A percentile compares a stretch with the other conserved stretches of the same genome.
These are phyloP conservation scores for Merluccius polli DNA, from an alignment of 2,797 vertebrate species.

Conservation along the genomic window DNA sequence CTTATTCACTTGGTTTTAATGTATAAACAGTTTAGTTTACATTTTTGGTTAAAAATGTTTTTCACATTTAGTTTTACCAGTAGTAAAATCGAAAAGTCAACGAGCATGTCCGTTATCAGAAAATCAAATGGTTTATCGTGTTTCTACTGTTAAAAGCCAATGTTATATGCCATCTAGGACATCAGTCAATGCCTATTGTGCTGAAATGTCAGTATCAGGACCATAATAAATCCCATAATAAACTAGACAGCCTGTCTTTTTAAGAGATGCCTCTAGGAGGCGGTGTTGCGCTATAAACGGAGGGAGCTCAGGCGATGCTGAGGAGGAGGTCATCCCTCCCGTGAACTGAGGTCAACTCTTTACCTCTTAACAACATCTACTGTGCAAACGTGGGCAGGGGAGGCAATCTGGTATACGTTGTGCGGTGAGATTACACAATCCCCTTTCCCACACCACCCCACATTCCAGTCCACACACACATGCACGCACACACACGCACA, in stretches of 20 bases:
- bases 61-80: no score
- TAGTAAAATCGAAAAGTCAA: background rate
- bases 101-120: background rate
- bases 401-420: background rate
- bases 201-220: background rate
- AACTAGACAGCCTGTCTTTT: background rate
- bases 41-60: no score
- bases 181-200: no score
- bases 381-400: background rate
- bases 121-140: background rate
- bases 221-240: background rate
- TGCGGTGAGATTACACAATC: background rate
- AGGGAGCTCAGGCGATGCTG: background rate
- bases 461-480: background rate
- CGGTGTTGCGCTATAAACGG: slow-evolving; percentile 38
- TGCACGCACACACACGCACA: background rate
- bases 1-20: no score
- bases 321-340: background rate
- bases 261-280: slow-evolving; percentile 44
- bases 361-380: background rate
- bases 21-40: no score
- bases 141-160: background rate
- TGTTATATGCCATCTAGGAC: background rate
- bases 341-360: background rate
- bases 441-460: background rate